Base-by-base conservation (phyloP, 2,797 vertebrate species). In the Phaenicophaeus curvirostris region DNA sequence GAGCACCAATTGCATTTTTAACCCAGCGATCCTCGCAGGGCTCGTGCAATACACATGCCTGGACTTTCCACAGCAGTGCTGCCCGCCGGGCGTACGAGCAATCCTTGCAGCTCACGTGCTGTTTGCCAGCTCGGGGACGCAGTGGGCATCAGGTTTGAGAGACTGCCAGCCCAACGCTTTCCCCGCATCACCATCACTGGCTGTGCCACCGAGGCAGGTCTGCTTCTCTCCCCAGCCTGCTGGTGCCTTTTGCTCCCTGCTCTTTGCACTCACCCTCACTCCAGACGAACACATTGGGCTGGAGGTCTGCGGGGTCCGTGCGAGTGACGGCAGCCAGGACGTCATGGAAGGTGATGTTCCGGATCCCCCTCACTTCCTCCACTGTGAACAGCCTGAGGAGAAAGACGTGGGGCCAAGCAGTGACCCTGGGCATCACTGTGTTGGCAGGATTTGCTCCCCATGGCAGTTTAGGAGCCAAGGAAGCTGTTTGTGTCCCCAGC, bases 331-430 rank as follows among this genome's bases (percentile, higher is more conserved):
- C 96, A 8, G 97, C 50, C 57, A 99, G 97, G 50, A 99, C 83
- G 0, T 99, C 97, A 4, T 69, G 94, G 92, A 98, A 98, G 1
- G 97, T 99, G 27, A 94, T 98, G 4, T 96, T 98, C 74, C 92
- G 97, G 77, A 99, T 98, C 14, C 44, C 66, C 42, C 65, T 33
- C 41, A 98, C 97, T 89, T 99, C 99, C 4, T 98, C 83, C 1
- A 63, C 71, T 72, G 98, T 98, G 96, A 99, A 99, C 77, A 99
- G 94, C 83, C 99, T 99, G 94, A 57, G 80, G 44, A 55, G 72
- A 76, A 78, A 54, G 63, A 48, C 2, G 0, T 23, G n/a, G 53
- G 44, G 23, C 51, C 61, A 58, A 53, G 23, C 1, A 6, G 24
- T 69, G 54, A 17, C 25, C 37, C 39, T 1, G 1, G 33, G 23